These are phyloP conservation scores for Brachyopa scutellaris DNA, from an alignment of 2,888 invertebrate genomes.

Conservation along the genomic window DNA sequence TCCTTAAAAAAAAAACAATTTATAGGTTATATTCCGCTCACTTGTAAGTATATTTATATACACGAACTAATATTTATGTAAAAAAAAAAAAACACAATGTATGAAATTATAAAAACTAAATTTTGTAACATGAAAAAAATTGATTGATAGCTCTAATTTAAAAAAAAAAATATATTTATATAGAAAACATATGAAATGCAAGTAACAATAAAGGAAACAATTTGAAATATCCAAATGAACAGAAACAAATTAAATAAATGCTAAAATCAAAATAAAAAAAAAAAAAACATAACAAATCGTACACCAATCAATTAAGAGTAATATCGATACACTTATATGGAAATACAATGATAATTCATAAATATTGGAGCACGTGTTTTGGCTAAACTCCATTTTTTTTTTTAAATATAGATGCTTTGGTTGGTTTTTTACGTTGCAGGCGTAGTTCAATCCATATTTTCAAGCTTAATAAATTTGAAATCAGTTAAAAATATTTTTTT, in stretches of 20 bases:
- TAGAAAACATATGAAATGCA: slow-evolving; percentile 58
- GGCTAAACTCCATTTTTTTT: slow-evolving; percentile 76
- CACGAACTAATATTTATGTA: slow-evolving; percentile 52
- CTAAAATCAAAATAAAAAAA: slow-evolving; percentile 43
- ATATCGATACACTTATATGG: slow-evolving; percentile 70
- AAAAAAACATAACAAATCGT: slow-evolving; percentile 40
- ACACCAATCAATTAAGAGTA: slow-evolving; percentile 73
- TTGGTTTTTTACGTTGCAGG: slow-evolving; percentile 77
- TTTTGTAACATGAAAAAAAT: slow-evolving; percentile 8
- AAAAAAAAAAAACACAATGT: slow-evolving; percentile 33
- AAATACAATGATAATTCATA: slow-evolving; percentile 68
- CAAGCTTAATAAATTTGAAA: slow-evolving; percentile 73
- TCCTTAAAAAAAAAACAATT: slow-evolving; percentile 23
- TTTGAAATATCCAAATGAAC: slow-evolving; percentile 40
- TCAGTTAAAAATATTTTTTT: slow-evolving; percentile 71
- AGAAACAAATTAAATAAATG: slow-evolving; percentile 41
- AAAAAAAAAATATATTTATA: slow-evolving; percentile 14
- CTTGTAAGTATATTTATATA: slow-evolving; percentile 58
- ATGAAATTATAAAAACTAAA: slow-evolving; percentile 22
- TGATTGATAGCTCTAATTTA: slow-evolving; percentile 56
- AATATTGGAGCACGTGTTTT: slow-evolving; percentile 77
- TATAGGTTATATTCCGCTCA: slow-evolving; percentile 50
- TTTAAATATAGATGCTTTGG: slow-evolving; percentile 73
- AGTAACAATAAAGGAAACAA: slow-evolving; percentile 54
- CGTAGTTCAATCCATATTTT: slow-evolving; percentile 78